Base-by-base conservation (phyloP, 2,888 invertebrate species). In the Limenitis arthemis region DNA sequence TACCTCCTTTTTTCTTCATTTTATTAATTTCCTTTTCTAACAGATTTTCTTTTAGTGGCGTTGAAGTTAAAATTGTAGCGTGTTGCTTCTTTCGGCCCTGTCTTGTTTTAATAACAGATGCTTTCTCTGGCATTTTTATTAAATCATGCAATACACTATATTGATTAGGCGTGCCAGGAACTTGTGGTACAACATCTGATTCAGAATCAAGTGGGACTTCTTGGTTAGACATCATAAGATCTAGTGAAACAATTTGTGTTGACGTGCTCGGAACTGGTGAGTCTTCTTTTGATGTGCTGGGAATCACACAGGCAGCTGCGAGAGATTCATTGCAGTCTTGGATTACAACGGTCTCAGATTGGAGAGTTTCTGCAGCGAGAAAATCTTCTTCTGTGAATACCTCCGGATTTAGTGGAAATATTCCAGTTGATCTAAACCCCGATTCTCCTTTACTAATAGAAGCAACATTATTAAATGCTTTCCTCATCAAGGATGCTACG, bases 371-470 rank as follows among this genome's bases (percentile, higher is more conserved):
- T n/a, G n/a, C n/a, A n/a, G n/a, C n/a, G n/a, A n/a, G n/a, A n/a
- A 66, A 67, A 54, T 66, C 61, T 59, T 66, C 61, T 46, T 67
- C 63, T 44, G 52, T 44, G 12, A 63, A 63, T 51, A 62, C 55
- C 2, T 61, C 47, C 5, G 62, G 66, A 56, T 70, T 65, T n/a
- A n/a, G n/a, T n/a, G n/a, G n/a, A n/a, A n/a, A 60, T 51, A 69
- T 70, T 42, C 68, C 70, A 48, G 67, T 62, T 51, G 66, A 46
- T 58, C 42, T 49, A 61, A 72, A 68, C n/a, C 68, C 69, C 12
- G 69, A 57, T 60, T 64, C 67, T 48, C 57, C 67, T 63, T 72
- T 70, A 33, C 54, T 62, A 41, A 70, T 66, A 52, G 63, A 62
- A 1, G 67, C 66, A 51, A 58, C 55, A 42, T 38, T 56, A 44